Base-by-base conservation (phyloP, 2,113 vertebrate genomes). In the Pelobates fuscus region DNA sequence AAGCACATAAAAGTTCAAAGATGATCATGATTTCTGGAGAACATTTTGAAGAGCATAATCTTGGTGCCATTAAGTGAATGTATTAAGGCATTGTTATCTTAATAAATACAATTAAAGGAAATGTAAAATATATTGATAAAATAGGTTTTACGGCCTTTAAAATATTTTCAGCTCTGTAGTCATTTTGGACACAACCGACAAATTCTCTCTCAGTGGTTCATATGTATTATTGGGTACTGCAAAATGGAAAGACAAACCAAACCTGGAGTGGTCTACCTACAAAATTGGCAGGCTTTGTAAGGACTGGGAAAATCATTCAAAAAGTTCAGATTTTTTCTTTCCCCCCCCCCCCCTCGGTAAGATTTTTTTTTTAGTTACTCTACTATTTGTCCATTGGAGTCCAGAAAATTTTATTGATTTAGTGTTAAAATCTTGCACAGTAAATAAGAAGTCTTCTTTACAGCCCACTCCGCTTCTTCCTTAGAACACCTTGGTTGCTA, bases 391-490 rank as follows among this genome's bases (percentile, higher is more conserved):
- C 25, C 44, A 63, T 66, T 27, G 23, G 20, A 46, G 54, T 12
- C 0, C 68, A 30, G 41, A 37, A 3, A 37, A 63, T 21, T 41
- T n/a, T n/a, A n/a, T n/a, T n/a, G 1, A 67, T 12, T 30, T 15
- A 69, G 67, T 69, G 71, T 29, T 49, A 49, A 49, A 66, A n/a
- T 77, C 70, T 81, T 61, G 46, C 2, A 65, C 20, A 2, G 46
- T 14, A 72, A 41, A 17, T 0, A 1, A 27, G 82, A 76, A 70
- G 81, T 72, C 82, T 71, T 79, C 67, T 25, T 27, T 91, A 83
- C 0, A 79, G 81, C 0, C 84, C 75, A 0, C 90, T 94, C 81
- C 90, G 85, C 85, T 93, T 99, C 92, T 87, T 98, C 83, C 92
- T 92, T 18, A 88, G 65, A 80, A 92, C 93, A 77, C 87, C 93